Base-by-base conservation (phyloP, 1,140 invertebrate species). In the Palaemon carinicauda region DNA sequence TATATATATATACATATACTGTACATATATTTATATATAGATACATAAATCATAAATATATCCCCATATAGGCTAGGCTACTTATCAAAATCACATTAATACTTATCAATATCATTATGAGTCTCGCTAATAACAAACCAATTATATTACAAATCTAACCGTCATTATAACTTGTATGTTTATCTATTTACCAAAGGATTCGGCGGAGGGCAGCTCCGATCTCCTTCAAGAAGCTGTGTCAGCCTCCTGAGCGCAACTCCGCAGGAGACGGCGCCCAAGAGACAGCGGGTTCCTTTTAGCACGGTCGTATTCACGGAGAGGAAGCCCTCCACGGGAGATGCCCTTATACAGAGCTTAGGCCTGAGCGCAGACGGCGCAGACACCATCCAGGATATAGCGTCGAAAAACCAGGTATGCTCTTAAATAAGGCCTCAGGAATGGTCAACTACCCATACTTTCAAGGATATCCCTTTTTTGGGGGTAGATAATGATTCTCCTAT, bases 371-470 rank as follows among this genome's bases (percentile, higher is more conserved):
- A 80, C 77, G 83, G 56, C 9, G 75, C 83, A 19, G 41, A 65
- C 29, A 86, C 56, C 83, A 86, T 86, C 17, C 83, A 78, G 33
- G 83, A 79, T 17, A 86, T 86, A 41, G 75, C 83, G 33, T 86
- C 83, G 21, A 80, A 53, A 15, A 86, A 86, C 77, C 83, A 86
- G 77, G 83, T 86, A 33, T 53, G 83, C 29, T 14, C 54, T 17
- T 3, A 12, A 41, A 12, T 41, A 9, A 41, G 41, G 12, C 41
- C 3, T 41, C n/a, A n/a, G n/a, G n/a, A n/a, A n/a, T n/a, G n/a
- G n/a, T n/a, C n/a, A n/a, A n/a, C n/a, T n/a, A n/a, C n/a, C n/a
- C n/a, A n/a, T n/a, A n/a, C n/a, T n/a, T n/a, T n/a, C n/a, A n/a
- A n/a, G n/a, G n/a, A n/a, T n/a, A n/a, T n/a, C n/a, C n/a, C n/a